These are phyloP conservation scores for Bombycilla garrulus DNA, from an alignment of 2,113 vertebrate genomes.

Conservation along the genomic window DNA sequence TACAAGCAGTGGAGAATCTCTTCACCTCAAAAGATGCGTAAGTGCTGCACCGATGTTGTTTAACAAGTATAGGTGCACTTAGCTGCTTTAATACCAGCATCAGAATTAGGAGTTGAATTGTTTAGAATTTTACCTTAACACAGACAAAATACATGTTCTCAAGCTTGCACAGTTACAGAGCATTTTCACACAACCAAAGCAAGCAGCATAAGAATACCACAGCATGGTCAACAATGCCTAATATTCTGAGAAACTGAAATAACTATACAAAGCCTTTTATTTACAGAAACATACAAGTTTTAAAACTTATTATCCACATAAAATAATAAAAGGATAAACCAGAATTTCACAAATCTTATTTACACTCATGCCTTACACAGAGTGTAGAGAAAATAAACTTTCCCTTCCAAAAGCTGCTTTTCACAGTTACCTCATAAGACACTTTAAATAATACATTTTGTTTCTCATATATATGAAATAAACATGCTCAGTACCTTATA, in stretches of 20 bases:
- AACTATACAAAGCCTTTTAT: neutral
- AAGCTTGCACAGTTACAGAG: neutral
- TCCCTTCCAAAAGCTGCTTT: neutral
- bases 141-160: neutral
- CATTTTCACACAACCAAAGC: neutral
- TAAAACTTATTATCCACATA: neutral
- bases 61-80: neutral
- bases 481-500: constrained; percentile 77
- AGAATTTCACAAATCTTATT: neutral
- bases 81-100: neutral
- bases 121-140: neutral
- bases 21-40: neutral
- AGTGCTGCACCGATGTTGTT: neutral
- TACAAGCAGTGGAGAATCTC: neutral
- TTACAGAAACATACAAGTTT: neutral
- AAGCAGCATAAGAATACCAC: neutral
- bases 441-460: neutral
- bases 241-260: neutral
- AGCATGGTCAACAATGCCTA: neutral
- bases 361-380: neutral
- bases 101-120: neutral
- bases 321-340: neutral
- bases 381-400: neutral
- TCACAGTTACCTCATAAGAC: neutral
- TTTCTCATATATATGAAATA: neutral